Conservation (phyloP, 2,888 invertebrate species). For the Atherix ibis region DNA sequence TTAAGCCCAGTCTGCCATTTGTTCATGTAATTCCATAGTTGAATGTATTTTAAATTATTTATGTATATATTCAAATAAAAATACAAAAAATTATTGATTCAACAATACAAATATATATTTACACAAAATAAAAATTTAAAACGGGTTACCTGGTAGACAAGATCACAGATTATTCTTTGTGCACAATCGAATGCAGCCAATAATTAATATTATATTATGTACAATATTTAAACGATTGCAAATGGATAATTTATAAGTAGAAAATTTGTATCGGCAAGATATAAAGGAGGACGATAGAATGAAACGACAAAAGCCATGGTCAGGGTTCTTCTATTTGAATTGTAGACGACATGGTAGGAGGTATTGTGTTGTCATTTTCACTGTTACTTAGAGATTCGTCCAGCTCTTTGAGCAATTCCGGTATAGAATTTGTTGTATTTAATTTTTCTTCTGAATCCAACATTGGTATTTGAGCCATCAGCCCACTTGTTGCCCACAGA, state of each 20-base stretch:
- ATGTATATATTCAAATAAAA: background rate
- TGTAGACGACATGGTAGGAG: no score
- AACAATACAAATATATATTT: background rate
- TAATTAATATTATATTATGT: no score
- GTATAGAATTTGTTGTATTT: slow-evolving; percentile 7
- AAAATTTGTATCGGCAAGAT: no score
- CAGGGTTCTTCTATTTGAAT: no score
- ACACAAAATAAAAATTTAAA: background rate
- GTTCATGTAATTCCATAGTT: no score
- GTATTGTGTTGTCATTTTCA: no score
- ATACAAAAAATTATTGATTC: background rate
- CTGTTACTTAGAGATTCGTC: slow-evolving; percentile 7
- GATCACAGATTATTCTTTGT: slow-evolving; percentile 12
- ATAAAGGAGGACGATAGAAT: no score
- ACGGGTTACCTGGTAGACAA: slow-evolving; percentile 7
- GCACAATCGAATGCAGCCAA: slow-evolving; percentile 7
- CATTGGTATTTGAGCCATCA: slow-evolving; percentile 49
- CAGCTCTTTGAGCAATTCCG: slow-evolving; percentile 4
- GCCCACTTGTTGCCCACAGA: slow-evolving; percentile 66
- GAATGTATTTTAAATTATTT: no score
- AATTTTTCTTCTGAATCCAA: slow-evolving; percentile 32
- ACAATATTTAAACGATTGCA: no score
- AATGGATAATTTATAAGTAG: no score
- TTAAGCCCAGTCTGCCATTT: no score
- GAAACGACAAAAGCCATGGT: no score